Percentiles rank a stretch among this genome's conserved stretches.
These are phyloP conservation scores for Diachrysia chrysitis DNA, from an alignment of 2,888 invertebrate genomes.

Conservation along the genomic window DNA sequence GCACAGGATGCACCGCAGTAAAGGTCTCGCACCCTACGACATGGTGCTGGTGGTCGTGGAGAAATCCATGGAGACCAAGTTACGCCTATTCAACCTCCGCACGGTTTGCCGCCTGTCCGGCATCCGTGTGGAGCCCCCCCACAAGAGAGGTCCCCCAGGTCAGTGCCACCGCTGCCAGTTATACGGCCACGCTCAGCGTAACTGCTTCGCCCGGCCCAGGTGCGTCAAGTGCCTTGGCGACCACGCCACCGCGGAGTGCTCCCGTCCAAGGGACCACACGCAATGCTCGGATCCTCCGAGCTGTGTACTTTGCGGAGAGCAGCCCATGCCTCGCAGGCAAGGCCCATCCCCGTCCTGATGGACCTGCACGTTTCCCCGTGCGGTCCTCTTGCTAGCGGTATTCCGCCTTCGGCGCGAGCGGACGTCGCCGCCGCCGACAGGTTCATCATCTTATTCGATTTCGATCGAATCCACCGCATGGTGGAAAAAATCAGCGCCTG, in stretches of 20 bases:
- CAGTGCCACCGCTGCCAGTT: not conserved
- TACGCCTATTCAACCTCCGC: not conserved
- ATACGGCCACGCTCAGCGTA: not conserved
- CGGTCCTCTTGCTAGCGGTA: no score
- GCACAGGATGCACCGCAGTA: not conserved
- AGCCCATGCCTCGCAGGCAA: no score
- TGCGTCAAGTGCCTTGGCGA: slow-evolving; percentile 10
- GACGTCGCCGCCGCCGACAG: no score
- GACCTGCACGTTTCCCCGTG: no score
- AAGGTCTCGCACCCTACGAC: not conserved
- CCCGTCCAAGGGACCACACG: not conserved
- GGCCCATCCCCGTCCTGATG: no score
- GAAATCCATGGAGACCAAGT: not conserved
- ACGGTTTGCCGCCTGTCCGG: not conserved
- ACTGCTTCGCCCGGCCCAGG: slow-evolving; percentile 6
- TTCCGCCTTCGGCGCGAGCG: no score
- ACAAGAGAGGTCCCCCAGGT: not conserved
- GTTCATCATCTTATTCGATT: no score
- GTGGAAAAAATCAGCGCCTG: no score
- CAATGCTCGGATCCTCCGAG: not conserved
- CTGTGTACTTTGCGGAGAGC: not conserved
- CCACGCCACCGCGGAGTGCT: not conserved
- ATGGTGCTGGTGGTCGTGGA: not conserved
- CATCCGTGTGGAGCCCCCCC: not conserved
- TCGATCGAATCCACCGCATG: no score